Percentiles rank a stretch among this genome's conserved stretches.
phyloP scores from a whole-genome alignment of 2,888 invertebrate species.

The Camptogramma bilineatum region DNA sequence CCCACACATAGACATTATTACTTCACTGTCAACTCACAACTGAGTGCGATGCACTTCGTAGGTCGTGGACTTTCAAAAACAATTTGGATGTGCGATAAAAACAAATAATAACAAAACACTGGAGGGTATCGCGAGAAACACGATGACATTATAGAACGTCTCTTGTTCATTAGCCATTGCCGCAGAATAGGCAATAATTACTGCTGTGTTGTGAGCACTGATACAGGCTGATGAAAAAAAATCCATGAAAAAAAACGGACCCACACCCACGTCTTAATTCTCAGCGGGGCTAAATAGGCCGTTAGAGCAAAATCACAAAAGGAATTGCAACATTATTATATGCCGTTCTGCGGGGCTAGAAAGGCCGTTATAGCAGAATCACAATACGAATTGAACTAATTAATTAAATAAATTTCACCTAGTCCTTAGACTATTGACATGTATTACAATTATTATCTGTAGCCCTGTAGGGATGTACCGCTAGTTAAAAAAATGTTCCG shows the following conservation, averaged over 20 bases:
- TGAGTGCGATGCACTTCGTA: constrained; percentile 24
- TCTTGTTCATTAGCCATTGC: constrained; percentile 16
- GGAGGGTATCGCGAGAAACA: constrained; percentile 52
- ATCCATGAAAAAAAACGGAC: background rate
- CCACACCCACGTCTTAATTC: background rate
- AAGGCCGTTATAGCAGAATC: too few species aligned
- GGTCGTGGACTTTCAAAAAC: constrained; percentile 24
- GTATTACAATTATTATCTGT: too few species aligned
- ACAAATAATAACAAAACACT: constrained; percentile 43
- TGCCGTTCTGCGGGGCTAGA: too few species aligned
- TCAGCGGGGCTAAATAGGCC: too few species aligned
- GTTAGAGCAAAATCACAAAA: too few species aligned
- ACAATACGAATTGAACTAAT: too few species aligned
- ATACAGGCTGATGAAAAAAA: constrained; percentile 26
- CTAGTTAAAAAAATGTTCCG: too few species aligned
- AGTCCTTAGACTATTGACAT: too few species aligned
- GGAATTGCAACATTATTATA: too few species aligned
- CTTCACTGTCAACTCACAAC: constrained; percentile 32
- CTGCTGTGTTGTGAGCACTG: constrained; percentile 4
- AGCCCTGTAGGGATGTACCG: too few species aligned
- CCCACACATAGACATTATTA: constrained; percentile 71
- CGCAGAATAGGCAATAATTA: constrained; percentile 22
- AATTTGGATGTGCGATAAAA: constrained; percentile 25
- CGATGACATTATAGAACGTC: constrained; percentile 49
- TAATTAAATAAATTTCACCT: too few species aligned